phyloP scores from a whole-genome alignment of 2,888 invertebrate species.

The Xylophagus ater region DNA sequence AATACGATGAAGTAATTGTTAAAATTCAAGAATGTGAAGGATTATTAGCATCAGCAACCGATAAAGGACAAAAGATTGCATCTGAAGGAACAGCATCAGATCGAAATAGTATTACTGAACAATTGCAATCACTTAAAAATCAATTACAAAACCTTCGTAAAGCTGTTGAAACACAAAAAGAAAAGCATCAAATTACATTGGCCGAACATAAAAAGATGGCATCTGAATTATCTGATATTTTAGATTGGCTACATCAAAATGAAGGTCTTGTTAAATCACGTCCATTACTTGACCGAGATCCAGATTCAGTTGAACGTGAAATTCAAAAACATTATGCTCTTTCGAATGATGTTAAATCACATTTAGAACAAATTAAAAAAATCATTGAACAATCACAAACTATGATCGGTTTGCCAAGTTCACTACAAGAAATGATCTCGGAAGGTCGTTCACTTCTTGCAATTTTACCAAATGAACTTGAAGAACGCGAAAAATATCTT shows the following conservation, averaged over 20 bases:
- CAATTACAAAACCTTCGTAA: constrained; percentile 67
- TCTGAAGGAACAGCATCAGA: constrained; percentile 81
- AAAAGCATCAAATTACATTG: constrained; percentile 77
- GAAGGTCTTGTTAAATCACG: constrained; percentile 72
- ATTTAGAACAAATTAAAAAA: constrained; percentile 57
- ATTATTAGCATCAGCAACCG: constrained; percentile 70
- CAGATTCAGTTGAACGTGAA: constrained; percentile 69
- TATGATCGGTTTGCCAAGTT: constrained; percentile 69
- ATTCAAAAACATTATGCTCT: constrained; percentile 63
- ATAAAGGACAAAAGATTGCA: constrained; percentile 88
- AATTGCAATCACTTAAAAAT: constrained; percentile 75
- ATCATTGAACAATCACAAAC: constrained; percentile 60
- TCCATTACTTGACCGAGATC: constrained; percentile 66
- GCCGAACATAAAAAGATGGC: constrained; percentile 80
- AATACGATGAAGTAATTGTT: constrained; percentile 72
- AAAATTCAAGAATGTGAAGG: constrained; percentile 89
- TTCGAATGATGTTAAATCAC: constrained; percentile 54
- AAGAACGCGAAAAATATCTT: constrained; percentile 69
- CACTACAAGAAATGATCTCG: constrained; percentile 71
- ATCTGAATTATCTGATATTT: constrained; percentile 67
- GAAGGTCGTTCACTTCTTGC: constrained; percentile 69
- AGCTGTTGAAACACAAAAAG: constrained; percentile 72
- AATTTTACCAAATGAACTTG: constrained; percentile 67
- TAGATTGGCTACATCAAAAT: constrained; percentile 73
- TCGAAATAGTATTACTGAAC: constrained; percentile 76